Evolutionary conservation across 1,140 invertebrate species (phyloP), one percentile per base, ranked within the genome.

Genomic region (Macrobrachium nipponense): DNA sequence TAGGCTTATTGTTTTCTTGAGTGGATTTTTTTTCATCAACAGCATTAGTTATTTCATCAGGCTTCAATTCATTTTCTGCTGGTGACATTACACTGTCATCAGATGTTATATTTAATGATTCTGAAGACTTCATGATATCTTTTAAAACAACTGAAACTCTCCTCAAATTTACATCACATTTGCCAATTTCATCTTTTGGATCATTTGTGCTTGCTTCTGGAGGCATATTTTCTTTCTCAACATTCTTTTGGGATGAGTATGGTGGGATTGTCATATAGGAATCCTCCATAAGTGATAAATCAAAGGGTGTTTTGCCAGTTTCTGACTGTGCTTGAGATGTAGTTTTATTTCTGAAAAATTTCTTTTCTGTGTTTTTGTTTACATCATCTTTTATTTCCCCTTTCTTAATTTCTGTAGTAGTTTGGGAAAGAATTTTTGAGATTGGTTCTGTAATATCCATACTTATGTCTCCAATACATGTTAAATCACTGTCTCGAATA

Each of bases 391-490:
- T 84, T 17, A n/a, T 8, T 44, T 75, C 36, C 51, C 23, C 59
- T 84, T 64, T 76, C 5, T 20, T 18, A 17, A 43, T n/a, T 20
- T 79, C 58, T 70, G 17, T 27, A 61, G 59, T 66, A 61, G 27
- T 58, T 6, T 76, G 72, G 20, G 58, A 23, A 5, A 82, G 5
- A 12, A 66, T 51, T 27, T 82, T 66, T 60, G 86, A 76, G 58
- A 87, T 17, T 66, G 79, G 72, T 80, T 80, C 18, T 15, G 86
- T 87, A 17, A 87, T 82, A 77, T 87, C 86, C 86, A 87, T 87
- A 68, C 72, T 76, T 6, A 76, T 23, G 20, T 82, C 79, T 66
- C 43, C 20, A 23, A 82, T 62, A 59, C 86, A 87, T 66, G 86
- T 87, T 76, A 82, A n/a, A 58, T 87, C 62, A 76, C 51, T 68